phyloP scores from a whole-genome alignment of 1,140 invertebrate species.

The Diploscapter pachys region DNA sequence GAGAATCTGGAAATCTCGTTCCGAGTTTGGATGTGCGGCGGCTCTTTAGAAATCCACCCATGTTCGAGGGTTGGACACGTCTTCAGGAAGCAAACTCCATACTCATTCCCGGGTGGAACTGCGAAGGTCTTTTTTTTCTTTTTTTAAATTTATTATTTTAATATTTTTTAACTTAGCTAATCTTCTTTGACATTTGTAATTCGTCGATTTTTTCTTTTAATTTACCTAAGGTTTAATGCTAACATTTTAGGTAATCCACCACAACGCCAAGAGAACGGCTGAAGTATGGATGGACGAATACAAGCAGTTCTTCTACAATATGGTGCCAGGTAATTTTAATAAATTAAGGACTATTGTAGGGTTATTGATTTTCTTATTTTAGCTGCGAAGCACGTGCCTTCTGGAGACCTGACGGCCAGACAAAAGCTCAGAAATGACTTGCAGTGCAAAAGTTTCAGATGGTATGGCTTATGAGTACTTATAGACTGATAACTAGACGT shows the following conservation, averaged over 20 bases:
- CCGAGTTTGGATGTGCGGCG: constrained; percentile 91
- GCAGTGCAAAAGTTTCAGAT: constrained; percentile 92
- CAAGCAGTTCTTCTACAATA: constrained; percentile 96
- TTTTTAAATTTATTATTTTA: no score
- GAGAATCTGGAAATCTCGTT: constrained; percentile 89
- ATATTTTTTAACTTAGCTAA: no score
- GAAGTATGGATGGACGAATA: constrained; percentile 89
- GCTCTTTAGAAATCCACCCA: constrained; percentile 80
- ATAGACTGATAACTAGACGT: no score
- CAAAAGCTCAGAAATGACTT: constrained; percentile 73
- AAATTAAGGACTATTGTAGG: constrained; percentile 23
- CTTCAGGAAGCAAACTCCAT: constrained; percentile 96
- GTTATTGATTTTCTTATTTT: not conserved
- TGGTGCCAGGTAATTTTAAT: constrained; percentile 80
- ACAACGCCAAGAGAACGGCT: constrained; percentile 91
- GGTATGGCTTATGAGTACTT: constrained; percentile 65
- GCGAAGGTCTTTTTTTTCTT: constrained; percentile 74
- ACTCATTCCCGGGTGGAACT: constrained; percentile 96
- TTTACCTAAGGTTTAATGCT: no score
- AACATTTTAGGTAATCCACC: constrained; percentile 68
- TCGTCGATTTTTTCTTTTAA: no score
- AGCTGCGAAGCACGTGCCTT: constrained; percentile 46
- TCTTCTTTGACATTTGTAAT: no score
- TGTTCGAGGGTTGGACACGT: constrained; percentile 92
- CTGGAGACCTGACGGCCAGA: constrained; percentile 77